These are phyloP conservation scores for Margarornis squamiger DNA, from an alignment of 2,797 vertebrate species.

Conservation along the genomic window DNA sequence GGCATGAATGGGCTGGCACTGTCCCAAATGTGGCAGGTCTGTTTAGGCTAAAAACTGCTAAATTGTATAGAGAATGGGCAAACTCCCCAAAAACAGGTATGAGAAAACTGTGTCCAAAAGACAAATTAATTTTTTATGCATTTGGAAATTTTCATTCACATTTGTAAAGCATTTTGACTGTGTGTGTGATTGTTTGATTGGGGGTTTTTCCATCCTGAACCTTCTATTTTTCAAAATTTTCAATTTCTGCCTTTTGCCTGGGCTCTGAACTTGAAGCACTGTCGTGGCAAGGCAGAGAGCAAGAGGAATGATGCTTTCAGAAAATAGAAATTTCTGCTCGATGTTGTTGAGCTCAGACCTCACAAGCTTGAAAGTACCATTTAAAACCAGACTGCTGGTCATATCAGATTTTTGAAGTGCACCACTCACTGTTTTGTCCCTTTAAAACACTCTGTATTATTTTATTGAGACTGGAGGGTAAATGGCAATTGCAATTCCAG, in stretches of 20 bases:
- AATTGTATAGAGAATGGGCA: background rate
- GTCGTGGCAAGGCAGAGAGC: background rate
- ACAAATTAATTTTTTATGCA: background rate
- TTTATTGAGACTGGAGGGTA: background rate
- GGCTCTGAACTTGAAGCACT: background rate
- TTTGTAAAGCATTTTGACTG: background rate
- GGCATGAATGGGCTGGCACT: rapidly evolving
- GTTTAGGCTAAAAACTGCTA: background rate
- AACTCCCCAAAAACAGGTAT: background rate
- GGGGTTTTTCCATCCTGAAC: background rate
- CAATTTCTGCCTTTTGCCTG: background rate
- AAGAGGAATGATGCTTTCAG: rapidly evolving
- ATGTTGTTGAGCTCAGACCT: background rate
- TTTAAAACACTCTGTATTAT: background rate
- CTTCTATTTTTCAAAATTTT: background rate
- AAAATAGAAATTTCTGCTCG: rapidly evolving
- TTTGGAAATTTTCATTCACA: background rate
- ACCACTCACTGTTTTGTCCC: background rate
- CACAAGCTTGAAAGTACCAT: background rate
- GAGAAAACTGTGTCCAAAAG: background rate
- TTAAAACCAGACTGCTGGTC: background rate
- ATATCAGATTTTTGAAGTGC: background rate
- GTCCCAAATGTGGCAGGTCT: background rate
- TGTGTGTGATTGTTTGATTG: background rate
- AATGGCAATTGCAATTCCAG: background rate